phyloP scores from a whole-genome alignment of 2,888 invertebrate species.

The Lepidochitona cinerea region DNA sequence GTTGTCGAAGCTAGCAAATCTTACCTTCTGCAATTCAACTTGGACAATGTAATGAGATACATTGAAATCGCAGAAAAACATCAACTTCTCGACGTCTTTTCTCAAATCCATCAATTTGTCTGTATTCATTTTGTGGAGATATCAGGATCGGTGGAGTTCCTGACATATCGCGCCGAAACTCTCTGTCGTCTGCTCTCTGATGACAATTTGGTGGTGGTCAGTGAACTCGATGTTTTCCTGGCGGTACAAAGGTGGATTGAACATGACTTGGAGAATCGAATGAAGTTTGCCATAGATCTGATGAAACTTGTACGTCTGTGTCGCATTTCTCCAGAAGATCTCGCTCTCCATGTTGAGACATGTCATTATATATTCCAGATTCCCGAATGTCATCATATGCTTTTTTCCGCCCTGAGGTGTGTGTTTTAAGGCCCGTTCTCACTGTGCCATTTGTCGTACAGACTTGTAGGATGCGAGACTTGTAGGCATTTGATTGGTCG shows the following conservation, averaged over 20 bases:
- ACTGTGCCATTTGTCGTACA: no score
- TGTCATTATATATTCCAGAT: conserved; percentile 37
- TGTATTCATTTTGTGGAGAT: conserved; percentile 39
- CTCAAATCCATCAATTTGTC: conserved; percentile 32
- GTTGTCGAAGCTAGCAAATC: conserved; percentile 36
- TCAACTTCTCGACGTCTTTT: conserved; percentile 36
- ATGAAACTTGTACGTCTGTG: conserved; percentile 46
- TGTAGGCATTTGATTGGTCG: no score
- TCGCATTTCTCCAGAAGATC: conserved; percentile 46
- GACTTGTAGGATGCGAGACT: no score
- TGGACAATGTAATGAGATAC: conserved; percentile 38
- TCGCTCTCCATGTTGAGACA: conserved; percentile 48
- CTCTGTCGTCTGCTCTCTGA: conserved; percentile 42
- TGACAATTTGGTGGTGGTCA: conserved; percentile 35
- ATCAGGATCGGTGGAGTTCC: conserved; percentile 36
- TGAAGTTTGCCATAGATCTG: conserved; percentile 37
- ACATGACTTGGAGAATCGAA: conserved; percentile 40
- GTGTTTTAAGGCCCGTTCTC: no score
- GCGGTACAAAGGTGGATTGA: conserved; percentile 55
- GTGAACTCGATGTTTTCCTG: conserved; percentile 51
- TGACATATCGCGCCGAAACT: conserved; percentile 31
- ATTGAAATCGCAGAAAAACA: conserved; percentile 42
- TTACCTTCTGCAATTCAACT: conserved; percentile 33
- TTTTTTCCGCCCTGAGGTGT: conserved; percentile 47
- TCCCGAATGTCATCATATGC: conserved; percentile 42